Conservation (phyloP, 92 coral and sea anemone species). For the Phenganax subtilis region DNA sequence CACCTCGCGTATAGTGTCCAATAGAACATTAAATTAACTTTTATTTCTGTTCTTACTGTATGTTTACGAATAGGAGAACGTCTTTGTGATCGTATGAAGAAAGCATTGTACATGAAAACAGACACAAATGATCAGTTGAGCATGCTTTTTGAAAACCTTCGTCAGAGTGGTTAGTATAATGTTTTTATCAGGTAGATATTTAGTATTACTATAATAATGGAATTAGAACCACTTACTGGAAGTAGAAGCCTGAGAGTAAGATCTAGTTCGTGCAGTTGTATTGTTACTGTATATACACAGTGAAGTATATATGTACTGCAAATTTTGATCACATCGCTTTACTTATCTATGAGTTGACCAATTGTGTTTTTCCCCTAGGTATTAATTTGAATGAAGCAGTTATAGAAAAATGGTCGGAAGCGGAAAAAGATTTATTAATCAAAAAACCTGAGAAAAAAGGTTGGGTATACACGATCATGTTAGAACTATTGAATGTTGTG, state of each 20-base stretch:
- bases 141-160: constrained; percentile 35
- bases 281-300: not conserved
- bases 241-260: too few species aligned
- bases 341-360: not conserved
- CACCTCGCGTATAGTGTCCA: too few species aligned
- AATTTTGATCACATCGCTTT: not conserved
- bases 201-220: too few species aligned
- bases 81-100: constrained; percentile 50
- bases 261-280: not conserved
- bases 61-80: constrained; percentile 38
- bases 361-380: constrained; percentile 20
- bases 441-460: constrained; percentile 22
- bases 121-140: constrained; percentile 45
- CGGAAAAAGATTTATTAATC: constrained; percentile 30
- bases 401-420: constrained; percentile 38
- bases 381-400: constrained; percentile 14
- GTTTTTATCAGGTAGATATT: not conserved
- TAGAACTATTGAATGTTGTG: not conserved
- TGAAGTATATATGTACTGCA: not conserved
- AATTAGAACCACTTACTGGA: too few species aligned
- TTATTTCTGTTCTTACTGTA: not conserved
- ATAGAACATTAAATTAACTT: not conserved
- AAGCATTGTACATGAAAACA: constrained; percentile 33
- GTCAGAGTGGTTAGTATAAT: constrained; percentile 37
- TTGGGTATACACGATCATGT: not conserved